Percentiles rank a stretch among this genome's conserved stretches.
These are phyloP conservation scores for Drosophila algonquin DNA, from an alignment of 2,888 invertebrate species.

Conservation along the genomic window DNA sequence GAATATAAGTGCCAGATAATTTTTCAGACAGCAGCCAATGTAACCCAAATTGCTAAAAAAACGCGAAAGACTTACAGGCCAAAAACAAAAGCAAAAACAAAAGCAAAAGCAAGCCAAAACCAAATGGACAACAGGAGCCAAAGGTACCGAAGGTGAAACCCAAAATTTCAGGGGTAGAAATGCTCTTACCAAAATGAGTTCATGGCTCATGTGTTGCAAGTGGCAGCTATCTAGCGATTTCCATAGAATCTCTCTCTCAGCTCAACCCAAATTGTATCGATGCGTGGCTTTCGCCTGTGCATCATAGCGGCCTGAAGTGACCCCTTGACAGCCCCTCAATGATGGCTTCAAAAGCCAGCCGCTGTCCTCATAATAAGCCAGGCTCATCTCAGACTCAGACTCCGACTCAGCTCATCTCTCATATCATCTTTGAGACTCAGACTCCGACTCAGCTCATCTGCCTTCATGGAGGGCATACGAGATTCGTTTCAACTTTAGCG, in stretches of 20 bases:
- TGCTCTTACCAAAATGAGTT: conserved; percentile 54
- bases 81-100: conserved; percentile 29
- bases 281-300: conserved; percentile 32
- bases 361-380: conserved; percentile 72
- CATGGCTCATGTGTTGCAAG: background rate
- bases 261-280: conserved; percentile 24
- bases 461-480: conserved; percentile 60
- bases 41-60: conserved; percentile 78
- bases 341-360: conserved; percentile 48
- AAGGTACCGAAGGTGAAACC: conserved; percentile 39
- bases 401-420: conserved; percentile 24
- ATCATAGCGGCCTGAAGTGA: conserved; percentile 34
- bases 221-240: background rate
- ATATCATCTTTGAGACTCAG: background rate
- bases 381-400: conserved; percentile 47
- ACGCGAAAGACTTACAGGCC: conserved; percentile 63
- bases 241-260: conserved; percentile 29
- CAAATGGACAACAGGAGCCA: conserved; percentile 39
- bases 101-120: conserved; percentile 11
- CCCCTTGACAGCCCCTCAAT: conserved; percentile 41
- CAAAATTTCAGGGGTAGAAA: conserved; percentile 38
- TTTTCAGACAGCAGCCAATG: conserved; percentile 80
- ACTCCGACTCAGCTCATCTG: conserved; percentile 39
- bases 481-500: conserved; percentile 71
- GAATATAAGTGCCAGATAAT: conserved; percentile 83